These are phyloP conservation scores for Halcyon smyrnensis DNA, from an alignment of 2,797 vertebrate genomes.

Conservation along the genomic window DNA sequence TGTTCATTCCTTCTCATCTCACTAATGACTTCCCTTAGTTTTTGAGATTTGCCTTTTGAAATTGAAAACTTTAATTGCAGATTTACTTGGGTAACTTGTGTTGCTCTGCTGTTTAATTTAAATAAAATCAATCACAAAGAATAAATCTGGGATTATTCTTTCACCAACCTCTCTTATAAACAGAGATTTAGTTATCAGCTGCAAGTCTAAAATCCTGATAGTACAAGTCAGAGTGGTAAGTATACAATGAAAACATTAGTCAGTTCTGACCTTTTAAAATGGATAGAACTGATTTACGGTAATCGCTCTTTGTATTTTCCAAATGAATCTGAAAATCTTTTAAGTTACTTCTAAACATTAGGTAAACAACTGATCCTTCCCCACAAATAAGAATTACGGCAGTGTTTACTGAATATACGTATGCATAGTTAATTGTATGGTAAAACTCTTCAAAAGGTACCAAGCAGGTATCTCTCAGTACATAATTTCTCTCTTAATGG, in stretches of 20 bases:
- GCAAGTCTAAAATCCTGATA: neutral
- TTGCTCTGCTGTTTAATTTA: conserved; percentile 19
- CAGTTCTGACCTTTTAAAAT: neutral
- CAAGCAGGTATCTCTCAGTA: neutral
- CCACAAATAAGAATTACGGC: neutral
- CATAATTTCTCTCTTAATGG: neutral
- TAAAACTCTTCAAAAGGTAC: neutral
- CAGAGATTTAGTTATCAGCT: neutral
- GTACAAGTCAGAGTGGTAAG: neutral
- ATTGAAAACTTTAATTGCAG: conserved; percentile 38
- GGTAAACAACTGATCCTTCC: neutral
- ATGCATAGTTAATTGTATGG: neutral
- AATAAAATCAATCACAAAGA: conserved; percentile 37
- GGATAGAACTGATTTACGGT: neutral
- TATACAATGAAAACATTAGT: neutral
- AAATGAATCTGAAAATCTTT: neutral
- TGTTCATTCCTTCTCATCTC: conserved; percentile 19
- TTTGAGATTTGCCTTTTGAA: conserved; percentile 55
- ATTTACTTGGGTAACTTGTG: conserved; percentile 22
- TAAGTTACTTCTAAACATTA: neutral
- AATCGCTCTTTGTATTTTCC: neutral
- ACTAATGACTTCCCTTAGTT: conserved; percentile 23
- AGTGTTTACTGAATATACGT: neutral
- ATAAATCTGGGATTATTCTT: conserved; percentile 46
- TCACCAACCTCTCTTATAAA: neutral